phyloP scores from a whole-genome alignment of 2,888 invertebrate species.

The Tetropium fuscum region DNA sequence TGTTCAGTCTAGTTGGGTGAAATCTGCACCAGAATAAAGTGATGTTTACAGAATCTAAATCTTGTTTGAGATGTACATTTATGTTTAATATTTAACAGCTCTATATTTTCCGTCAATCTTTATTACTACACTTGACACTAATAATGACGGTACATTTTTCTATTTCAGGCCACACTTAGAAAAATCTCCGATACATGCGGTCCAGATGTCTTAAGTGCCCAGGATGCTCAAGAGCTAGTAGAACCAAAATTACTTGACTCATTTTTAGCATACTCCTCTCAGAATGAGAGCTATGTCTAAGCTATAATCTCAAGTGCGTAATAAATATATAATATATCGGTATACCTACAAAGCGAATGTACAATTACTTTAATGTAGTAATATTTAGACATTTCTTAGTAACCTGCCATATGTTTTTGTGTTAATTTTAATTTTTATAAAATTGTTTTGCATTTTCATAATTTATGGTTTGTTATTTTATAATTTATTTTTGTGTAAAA shows the following conservation, averaged over 20 bases:
- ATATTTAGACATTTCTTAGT: background rate
- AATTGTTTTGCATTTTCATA: conserved; percentile 24
- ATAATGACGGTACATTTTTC: conserved; percentile 31
- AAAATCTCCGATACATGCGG: conserved; percentile 73
- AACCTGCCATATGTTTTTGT: conserved; percentile 20
- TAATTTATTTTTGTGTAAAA: conserved; percentile 20
- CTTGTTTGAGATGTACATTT: background rate
- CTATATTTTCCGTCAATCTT: background rate
- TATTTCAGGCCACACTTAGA: conserved; percentile 72
- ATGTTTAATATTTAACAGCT: background rate
- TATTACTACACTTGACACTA: conserved; percentile 4
- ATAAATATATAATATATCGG: conserved; percentile 1
- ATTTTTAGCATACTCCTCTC: conserved; percentile 81
- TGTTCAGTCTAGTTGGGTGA: too few species aligned
- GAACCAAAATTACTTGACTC: conserved; percentile 83
- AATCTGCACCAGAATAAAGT: too few species aligned
- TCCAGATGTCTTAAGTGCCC: conserved; percentile 66
- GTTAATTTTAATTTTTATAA: conserved; percentile 23
- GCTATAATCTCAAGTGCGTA: conserved; percentile 3
- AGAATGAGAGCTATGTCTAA: conserved; percentile 84
- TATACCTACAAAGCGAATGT: background rate
- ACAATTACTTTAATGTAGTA: conserved; percentile 17
- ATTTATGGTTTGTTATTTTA: conserved; percentile 34
- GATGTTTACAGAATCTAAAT: too few species aligned
- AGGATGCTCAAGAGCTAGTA: conserved; percentile 80